These are phyloP conservation scores for Pterocles gutturalis DNA, from an alignment of 2,113 vertebrate genomes.

Conservation along the genomic window DNA sequence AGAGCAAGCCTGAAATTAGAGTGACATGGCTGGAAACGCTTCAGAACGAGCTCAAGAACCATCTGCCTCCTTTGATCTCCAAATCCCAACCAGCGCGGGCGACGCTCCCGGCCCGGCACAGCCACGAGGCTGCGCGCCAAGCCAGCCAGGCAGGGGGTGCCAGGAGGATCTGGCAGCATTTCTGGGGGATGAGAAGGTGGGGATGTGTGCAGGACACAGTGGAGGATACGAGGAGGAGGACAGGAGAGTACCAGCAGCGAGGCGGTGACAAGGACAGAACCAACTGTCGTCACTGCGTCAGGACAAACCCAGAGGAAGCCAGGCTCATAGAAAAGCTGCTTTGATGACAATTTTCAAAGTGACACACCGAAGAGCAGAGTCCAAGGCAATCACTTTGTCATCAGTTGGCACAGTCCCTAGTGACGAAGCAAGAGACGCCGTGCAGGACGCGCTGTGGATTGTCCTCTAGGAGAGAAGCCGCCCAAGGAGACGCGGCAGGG, in stretches of 20 bases:
- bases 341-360: not conserved
- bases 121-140: not conserved
- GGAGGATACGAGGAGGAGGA: not conserved
- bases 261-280: not conserved
- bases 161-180: not conserved
- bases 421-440: accelerated
- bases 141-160: not conserved
- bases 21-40: not conserved
- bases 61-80: conserved; percentile 22
- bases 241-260: accelerated
- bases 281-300: accelerated
- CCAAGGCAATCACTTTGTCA: not conserved
- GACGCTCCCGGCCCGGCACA: not conserved
- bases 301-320: not conserved
- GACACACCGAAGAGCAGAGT: not conserved
- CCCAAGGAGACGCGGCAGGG: not conserved
- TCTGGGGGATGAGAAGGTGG: not conserved
- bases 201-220: not conserved
- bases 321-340: accelerated
- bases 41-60: conserved; percentile 14
- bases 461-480: not conserved
- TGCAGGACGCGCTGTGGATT: accelerated
- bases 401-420: accelerated
- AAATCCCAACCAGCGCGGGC: not conserved
- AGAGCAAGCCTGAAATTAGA: not conserved